Conservation (phyloP, 2,113 vertebrate genomes). For the Excalfactoria chinensis region DNA sequence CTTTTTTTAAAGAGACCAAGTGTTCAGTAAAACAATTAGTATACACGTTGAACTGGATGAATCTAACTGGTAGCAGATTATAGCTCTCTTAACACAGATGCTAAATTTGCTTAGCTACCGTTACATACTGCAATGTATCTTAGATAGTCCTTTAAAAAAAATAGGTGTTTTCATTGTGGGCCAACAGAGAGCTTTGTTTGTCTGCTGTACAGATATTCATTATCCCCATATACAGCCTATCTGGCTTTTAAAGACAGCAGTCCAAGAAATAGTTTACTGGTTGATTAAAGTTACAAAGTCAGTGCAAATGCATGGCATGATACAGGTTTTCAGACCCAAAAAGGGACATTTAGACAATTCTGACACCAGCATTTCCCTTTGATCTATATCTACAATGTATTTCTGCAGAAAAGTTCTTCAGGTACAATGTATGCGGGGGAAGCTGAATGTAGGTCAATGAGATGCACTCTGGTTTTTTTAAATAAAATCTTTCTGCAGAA, state of each 20-base stretch:
- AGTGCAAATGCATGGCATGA: slow-evolving; percentile 46
- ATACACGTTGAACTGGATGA: not conserved
- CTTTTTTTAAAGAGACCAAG: not conserved
- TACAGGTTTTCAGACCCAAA: slow-evolving; percentile 47
- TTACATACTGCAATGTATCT: not conserved
- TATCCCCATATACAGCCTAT: slow-evolving; percentile 16
- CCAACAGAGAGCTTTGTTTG: slow-evolving; percentile 16
- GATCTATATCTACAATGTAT: slow-evolving; percentile 54
- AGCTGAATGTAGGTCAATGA: slow-evolving; percentile 82
- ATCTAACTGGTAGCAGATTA: not conserved
- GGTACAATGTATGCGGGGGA: slow-evolving; percentile 55
- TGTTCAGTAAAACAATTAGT: not conserved
- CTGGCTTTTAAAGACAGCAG: slow-evolving; percentile 51
- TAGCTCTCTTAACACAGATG: not conserved
- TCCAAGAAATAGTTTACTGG: slow-evolving; percentile 56
- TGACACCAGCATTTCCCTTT: slow-evolving; percentile 58
- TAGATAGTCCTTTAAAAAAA: not conserved
- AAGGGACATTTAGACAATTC: slow-evolving; percentile 63
- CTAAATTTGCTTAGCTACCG: slow-evolving; percentile 1
- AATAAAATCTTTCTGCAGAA: slow-evolving; percentile 71
- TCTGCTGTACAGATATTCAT: slow-evolving; percentile 31
- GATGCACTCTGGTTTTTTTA: slow-evolving; percentile 68
- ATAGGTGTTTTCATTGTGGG: slow-evolving; percentile 5
- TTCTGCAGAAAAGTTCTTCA: slow-evolving; percentile 69
- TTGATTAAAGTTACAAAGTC: slow-evolving; percentile 63